phyloP scores from a whole-genome alignment of 2,113 vertebrate genomes.

The Heloderma charlesbogerti region DNA sequence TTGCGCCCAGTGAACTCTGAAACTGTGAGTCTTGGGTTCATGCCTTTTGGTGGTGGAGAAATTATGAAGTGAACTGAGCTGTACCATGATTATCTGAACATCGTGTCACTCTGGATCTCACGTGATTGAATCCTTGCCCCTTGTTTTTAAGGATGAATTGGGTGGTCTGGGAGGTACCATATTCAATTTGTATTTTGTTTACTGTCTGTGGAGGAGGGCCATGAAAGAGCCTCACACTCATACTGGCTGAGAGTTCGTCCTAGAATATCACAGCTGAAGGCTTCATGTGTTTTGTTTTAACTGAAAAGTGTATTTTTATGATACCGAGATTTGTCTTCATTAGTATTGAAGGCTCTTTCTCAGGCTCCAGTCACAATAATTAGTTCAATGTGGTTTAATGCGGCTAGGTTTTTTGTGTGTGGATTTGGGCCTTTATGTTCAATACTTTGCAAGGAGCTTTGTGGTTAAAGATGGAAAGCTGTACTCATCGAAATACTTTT shows the following conservation, averaged over 20 bases:
- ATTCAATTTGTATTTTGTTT: background rate
- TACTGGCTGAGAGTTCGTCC: background rate
- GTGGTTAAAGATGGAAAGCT: background rate
- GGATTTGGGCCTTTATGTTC: background rate
- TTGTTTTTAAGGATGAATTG: background rate
- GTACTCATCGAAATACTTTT: constrained; percentile 1
- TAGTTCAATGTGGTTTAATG: background rate
- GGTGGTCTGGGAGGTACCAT: background rate
- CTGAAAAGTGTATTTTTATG: background rate
- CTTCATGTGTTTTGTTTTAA: background rate
- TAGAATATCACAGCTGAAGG: background rate
- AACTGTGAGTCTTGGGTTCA: background rate
- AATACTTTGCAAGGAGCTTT: background rate
- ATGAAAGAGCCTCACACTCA: background rate
- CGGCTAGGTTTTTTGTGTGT: background rate
- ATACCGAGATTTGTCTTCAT: background rate
- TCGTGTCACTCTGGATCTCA: background rate
- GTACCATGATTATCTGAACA: background rate
- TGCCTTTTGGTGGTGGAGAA: background rate
- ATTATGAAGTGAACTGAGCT: background rate
- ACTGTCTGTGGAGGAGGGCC: background rate
- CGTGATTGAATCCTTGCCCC: background rate
- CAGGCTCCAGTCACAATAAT: background rate
- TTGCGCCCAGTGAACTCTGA: background rate
- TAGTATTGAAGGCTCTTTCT: background rate